phyloP scores from a whole-genome alignment of 2,888 invertebrate species.

The Cetonia aurata region DNA sequence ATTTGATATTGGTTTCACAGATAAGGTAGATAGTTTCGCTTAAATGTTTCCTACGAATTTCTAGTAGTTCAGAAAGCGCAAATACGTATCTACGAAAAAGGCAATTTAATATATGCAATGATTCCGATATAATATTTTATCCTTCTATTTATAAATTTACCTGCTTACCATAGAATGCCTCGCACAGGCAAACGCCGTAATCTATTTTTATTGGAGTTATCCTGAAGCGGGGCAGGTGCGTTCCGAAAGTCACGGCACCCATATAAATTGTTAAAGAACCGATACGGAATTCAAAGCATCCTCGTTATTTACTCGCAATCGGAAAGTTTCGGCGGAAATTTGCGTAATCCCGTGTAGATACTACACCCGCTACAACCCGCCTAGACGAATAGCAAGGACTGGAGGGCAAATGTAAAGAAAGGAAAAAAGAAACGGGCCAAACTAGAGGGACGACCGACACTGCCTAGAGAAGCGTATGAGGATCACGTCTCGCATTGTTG shows the following conservation, averaged over 20 bases:
- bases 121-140: too few relatives aligned
- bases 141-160: too few relatives aligned
- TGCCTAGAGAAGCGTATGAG: constrained; percentile 48
- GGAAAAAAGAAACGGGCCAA: not conserved
- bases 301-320: constrained; percentile 35
- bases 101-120: too few relatives aligned
- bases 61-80: too few relatives aligned
- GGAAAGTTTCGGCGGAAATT: constrained; percentile 19
- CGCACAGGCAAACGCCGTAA: not conserved
- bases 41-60: too few relatives aligned
- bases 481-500: constrained; percentile 53
- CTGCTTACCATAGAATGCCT: too few relatives aligned
- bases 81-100: too few relatives aligned
- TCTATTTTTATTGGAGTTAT: constrained; percentile 23
- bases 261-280: constrained; percentile 29
- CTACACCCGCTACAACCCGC: too few relatives aligned
- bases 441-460: constrained; percentile 15
- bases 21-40: too few relatives aligned
- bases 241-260: constrained; percentile 25
- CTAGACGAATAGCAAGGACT: not conserved
- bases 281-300: constrained; percentile 38
- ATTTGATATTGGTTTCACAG: too few relatives aligned
- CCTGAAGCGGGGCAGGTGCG: constrained; percentile 19
- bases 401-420: not conserved
- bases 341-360: constrained; percentile 22